A percentile compares a stretch with the other conserved stretches of the same genome.
phyloP scores from a whole-genome alignment of 53 echinoderm and acorn worm genomes.

The Patiria pectinifera region DNA sequence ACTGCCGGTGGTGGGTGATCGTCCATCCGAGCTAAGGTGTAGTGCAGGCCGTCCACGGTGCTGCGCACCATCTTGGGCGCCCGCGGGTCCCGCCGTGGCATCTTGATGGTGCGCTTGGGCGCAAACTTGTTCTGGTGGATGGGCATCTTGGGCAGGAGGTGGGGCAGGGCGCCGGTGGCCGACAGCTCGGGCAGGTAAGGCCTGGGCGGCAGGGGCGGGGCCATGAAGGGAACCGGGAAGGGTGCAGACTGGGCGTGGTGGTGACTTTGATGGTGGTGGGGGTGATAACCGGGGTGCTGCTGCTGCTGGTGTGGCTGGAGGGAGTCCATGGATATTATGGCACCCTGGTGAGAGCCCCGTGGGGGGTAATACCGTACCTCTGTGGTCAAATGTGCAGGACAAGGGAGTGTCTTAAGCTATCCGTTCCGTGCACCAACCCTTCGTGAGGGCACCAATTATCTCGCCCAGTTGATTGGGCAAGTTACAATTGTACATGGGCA shows the following conservation, averaged over 20 bases:
- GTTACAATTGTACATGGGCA: background rate
- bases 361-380: constrained; percentile 66
- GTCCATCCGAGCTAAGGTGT: constrained; percentile 52
- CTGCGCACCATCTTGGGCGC: constrained; percentile 93
- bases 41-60: constrained; percentile 60
- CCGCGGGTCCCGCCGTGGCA: constrained; percentile 80
- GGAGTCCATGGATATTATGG: constrained; percentile 71
- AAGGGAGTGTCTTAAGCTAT: constrained; percentile 65
- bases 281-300: background rate
- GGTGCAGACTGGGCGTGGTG: background rate
- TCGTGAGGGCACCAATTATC: background rate
- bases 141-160: constrained; percentile 61
- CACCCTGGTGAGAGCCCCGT: constrained; percentile 75
- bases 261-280: background rate
- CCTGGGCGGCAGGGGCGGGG: constrained; percentile 38
- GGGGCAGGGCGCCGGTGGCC: constrained; percentile 51
- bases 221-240: constrained; percentile 1
- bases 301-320: constrained; percentile 48
- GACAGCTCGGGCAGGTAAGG: constrained; percentile 52
- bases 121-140: constrained; percentile 70
- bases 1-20: constrained; percentile 21
- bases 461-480: background rate
- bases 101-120: constrained; percentile 91
- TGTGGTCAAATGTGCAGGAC: constrained; percentile 62
- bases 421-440: constrained; percentile 40